These are phyloP conservation scores for Azorinus chamasolen DNA, from an alignment of 2,888 invertebrate genomes.

Conservation along the genomic window DNA sequence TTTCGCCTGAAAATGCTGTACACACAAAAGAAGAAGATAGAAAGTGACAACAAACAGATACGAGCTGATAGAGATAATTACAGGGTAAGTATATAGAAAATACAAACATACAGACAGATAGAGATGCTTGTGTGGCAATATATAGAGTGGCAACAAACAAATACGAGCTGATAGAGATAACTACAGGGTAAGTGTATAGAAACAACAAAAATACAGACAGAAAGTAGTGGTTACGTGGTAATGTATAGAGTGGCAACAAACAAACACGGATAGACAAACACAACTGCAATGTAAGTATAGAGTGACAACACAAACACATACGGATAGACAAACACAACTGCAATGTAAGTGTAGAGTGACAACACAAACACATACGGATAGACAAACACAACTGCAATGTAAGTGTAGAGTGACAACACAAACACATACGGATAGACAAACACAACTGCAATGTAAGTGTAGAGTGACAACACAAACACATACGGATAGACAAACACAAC, in stretches of 20 bases:
- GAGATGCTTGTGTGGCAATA: too few species aligned
- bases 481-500: too few species aligned
- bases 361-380: constrained; percentile 65
- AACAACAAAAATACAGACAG: too few species aligned
- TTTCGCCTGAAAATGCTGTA: constrained; percentile 80
- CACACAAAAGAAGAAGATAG: constrained; percentile 81
- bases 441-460: too few species aligned
- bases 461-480: too few species aligned
- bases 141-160: constrained; percentile 70
- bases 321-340: too few species aligned
- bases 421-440: too few species aligned
- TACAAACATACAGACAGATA: too few species aligned
- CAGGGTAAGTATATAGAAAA: constrained; percentile 46
- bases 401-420: too few species aligned
- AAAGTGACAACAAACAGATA: constrained; percentile 68
- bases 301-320: too few species aligned
- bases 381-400: constrained; percentile 68
- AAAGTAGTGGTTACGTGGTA: too few species aligned
- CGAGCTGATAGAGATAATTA: constrained; percentile 66
- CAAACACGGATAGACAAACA: constrained; percentile 65
- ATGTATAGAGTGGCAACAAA: constrained; percentile 73
- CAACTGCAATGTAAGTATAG: constrained; percentile 54
- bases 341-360: constrained; percentile 76
- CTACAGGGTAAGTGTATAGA: constrained; percentile 48
- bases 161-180: constrained; percentile 66